Conservation (phyloP, 2,113 vertebrate genomes). For the Charadrius vociferus region DNA sequence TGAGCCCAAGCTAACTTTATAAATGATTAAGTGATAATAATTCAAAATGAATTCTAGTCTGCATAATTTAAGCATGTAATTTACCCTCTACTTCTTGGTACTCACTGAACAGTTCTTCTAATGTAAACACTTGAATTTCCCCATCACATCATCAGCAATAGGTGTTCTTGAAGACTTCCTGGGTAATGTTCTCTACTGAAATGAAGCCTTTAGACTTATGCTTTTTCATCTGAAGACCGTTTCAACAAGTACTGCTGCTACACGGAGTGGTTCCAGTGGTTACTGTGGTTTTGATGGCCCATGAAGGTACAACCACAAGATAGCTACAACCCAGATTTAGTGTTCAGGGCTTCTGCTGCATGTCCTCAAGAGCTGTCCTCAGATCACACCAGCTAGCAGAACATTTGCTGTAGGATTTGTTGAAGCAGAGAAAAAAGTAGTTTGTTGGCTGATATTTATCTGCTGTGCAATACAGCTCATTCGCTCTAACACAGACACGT, state of each 20-base stretch:
- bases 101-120: not conserved
- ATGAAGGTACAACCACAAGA: not conserved
- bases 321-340: accelerated
- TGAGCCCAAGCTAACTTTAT: not conserved
- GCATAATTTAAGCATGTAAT: not conserved
- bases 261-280: not conserved
- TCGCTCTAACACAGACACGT: not conserved
- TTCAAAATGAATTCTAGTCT: not conserved
- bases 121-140: not conserved
- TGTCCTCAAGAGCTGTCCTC: not conserved
- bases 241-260: not conserved
- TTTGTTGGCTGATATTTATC: constrained; percentile 25
- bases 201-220: not conserved
- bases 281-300: not conserved
- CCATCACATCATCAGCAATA: not conserved
- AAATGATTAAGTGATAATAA: not conserved
- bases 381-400: not conserved
- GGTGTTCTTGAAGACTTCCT: not conserved
- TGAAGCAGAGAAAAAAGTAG: not conserved
- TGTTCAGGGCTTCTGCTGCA: not conserved
- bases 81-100: not conserved
- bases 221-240: not conserved
- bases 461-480: not conserved
- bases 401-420: not conserved
- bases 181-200: not conserved